Conservation (phyloP, 2,888 invertebrate genomes). For the Chelonus formosanus region DNA sequence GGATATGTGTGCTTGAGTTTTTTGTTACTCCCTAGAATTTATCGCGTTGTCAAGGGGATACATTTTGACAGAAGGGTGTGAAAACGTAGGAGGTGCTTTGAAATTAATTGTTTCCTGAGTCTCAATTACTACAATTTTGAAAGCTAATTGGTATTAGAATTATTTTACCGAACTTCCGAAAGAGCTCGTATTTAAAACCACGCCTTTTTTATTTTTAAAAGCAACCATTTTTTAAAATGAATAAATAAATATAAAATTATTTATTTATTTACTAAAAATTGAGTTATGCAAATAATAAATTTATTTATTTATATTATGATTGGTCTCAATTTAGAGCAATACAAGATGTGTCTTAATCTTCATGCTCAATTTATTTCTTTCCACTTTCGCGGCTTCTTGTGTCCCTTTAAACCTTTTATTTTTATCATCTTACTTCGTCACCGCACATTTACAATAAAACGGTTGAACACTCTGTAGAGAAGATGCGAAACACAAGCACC, state of each 20-base stretch:
- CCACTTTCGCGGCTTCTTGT: constrained; percentile 8
- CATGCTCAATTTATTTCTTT: constrained; percentile 18
- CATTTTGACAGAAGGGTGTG: not conserved
- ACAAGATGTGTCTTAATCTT: not conserved
- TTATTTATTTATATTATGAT: too few relatives aligned
- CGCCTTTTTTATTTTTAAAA: too few relatives aligned
- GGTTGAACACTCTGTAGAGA: constrained; percentile 55
- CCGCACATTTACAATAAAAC: constrained; percentile 52
- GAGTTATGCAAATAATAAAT: too few relatives aligned
- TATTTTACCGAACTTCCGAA: not conserved
- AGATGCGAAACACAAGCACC: constrained; percentile 53
- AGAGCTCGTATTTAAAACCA: too few relatives aligned
- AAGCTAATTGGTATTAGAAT: too few relatives aligned
- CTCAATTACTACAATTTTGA: too few relatives aligned
- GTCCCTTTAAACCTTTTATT: constrained; percentile 22
- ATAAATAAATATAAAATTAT: too few relatives aligned
- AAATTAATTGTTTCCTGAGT: constrained; percentile 21
- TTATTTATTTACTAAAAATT: too few relatives aligned
- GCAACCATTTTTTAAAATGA: too few relatives aligned
- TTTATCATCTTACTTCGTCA: constrained; percentile 8
- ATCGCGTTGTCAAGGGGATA: constrained; percentile 13
- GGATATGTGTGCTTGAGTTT: constrained; percentile 13
- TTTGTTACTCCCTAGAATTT: constrained; percentile 11
- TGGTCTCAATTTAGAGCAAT: not conserved
- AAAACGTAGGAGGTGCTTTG: not conserved